A percentile compares a stretch with the other conserved stretches of the same genome.
These are phyloP conservation scores for Oncorhynchus masou DNA, from an alignment of 2,113 vertebrate species.

Conservation along the genomic window DNA sequence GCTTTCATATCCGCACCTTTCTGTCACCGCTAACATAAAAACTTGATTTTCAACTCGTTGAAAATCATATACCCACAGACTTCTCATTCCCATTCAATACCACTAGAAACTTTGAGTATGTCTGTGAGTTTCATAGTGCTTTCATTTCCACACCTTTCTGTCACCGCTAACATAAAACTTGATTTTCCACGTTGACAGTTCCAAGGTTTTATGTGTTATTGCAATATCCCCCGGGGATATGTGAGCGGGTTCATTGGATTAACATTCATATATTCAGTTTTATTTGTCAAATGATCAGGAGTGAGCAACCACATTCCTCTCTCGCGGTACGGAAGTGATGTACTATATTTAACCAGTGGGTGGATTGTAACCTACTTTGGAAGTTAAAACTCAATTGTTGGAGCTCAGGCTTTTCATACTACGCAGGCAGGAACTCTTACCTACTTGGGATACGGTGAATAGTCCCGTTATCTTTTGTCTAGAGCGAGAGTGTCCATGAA, in stretches of 20 bases:
- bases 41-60: slow-evolving; percentile 6
- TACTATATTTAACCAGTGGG: slow-evolving; percentile 9
- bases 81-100: too few species aligned
- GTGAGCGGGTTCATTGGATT: slow-evolving; percentile 19
- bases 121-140: too few species aligned
- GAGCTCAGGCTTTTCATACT: slow-evolving; percentile 29
- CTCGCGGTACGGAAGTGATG: background rate
- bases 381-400: slow-evolving; percentile 26
- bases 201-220: background rate
- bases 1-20: too few species aligned
- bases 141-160: too few species aligned
- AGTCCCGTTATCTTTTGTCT: slow-evolving; percentile 61
- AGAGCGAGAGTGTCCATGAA: slow-evolving; percentile 57
- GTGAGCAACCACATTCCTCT: background rate
- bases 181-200: slow-evolving; percentile 2
- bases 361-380: slow-evolving; percentile 19
- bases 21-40: background rate
- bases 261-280: slow-evolving; percentile 15
- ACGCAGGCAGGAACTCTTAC: background rate
- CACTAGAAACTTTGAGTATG: too few species aligned
- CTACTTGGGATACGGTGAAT: slow-evolving; percentile 15
- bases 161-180: background rate
- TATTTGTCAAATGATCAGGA: slow-evolving; percentile 25
- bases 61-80: background rate
- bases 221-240: background rate